These are phyloP conservation scores for Myripristis murdjan DNA, from an alignment of 2,797 vertebrate species.

Conservation along the genomic window DNA sequence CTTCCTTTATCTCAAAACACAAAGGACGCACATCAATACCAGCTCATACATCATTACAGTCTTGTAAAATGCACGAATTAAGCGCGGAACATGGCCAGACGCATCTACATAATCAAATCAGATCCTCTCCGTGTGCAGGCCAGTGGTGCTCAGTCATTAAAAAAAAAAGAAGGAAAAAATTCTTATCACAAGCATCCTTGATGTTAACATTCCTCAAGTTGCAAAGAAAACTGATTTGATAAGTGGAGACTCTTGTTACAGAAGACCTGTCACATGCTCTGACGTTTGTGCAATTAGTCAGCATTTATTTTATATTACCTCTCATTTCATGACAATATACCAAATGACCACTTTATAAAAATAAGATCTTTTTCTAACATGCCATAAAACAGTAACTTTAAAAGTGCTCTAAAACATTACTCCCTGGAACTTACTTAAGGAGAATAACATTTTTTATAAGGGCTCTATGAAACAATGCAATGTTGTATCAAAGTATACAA, in stretches of 20 bases:
- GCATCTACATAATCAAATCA: not conserved
- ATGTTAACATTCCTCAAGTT: constrained; percentile 22
- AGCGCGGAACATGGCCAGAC: not conserved
- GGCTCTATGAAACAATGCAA: too few relatives aligned
- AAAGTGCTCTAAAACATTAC: too few relatives aligned
- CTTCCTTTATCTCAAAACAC: constrained; percentile 22
- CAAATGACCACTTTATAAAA: too few relatives aligned
- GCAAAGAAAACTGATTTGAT: constrained; percentile 26
- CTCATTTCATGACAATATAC: not conserved
- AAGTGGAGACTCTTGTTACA: constrained; percentile 36
- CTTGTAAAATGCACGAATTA: too few relatives aligned
- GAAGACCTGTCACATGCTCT: constrained; percentile 2
- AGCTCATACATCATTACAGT: not conserved
- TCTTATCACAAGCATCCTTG: constrained; percentile 10
- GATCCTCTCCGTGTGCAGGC: not conserved
- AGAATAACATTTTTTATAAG: too few relatives aligned
- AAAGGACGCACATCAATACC: not conserved
- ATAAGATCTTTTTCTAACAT: too few relatives aligned
- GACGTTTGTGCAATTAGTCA: not conserved
- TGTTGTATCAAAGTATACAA: too few relatives aligned
- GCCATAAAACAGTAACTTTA: too few relatives aligned
- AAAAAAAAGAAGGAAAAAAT: too few relatives aligned
- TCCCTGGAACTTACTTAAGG: too few relatives aligned
- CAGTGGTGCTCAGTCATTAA: not conserved
- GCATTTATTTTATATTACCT: not conserved